Percentiles rank a stretch among this genome's conserved stretches.
These are phyloP conservation scores for Eclectus roratus DNA, from an alignment of 2,113 vertebrate genomes.

Conservation along the genomic window DNA sequence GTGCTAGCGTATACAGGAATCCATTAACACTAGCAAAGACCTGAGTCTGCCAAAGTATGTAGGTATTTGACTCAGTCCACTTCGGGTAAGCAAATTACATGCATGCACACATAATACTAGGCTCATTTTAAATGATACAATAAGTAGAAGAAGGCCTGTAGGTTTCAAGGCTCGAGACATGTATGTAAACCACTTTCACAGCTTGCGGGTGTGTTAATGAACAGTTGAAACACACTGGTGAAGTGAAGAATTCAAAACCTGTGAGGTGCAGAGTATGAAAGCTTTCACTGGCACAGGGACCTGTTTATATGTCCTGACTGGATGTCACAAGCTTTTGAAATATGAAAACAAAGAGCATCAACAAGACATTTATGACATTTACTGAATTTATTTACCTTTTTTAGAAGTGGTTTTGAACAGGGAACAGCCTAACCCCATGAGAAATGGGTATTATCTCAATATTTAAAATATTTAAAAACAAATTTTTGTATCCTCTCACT, in stretches of 20 bases:
- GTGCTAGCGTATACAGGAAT: neutral
- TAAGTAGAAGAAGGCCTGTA: neutral
- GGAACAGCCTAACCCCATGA: neutral
- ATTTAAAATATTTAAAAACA: neutral
- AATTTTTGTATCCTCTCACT: neutral
- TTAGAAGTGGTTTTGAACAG: neutral
- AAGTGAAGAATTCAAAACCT: neutral
- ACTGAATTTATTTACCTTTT: conserved; percentile 3
- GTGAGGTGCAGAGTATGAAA: neutral
- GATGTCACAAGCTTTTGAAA: neutral
- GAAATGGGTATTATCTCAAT: neutral
- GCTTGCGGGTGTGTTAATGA: neutral
- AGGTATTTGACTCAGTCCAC: neutral
- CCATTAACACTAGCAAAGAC: neutral
- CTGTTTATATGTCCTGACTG: neutral
- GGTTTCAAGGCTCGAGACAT: neutral
- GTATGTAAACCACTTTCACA: neutral
- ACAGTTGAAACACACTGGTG: neutral
- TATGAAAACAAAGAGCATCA: neutral
- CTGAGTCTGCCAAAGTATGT: neutral
- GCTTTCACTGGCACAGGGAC: neutral
- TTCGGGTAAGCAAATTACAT: neutral
- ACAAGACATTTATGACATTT: neutral
- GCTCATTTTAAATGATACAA: neutral
- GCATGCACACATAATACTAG: rapidly evolving